Base-by-base conservation (phyloP, 1,140 invertebrate genomes). In the Neodiprion pinetum region DNA sequence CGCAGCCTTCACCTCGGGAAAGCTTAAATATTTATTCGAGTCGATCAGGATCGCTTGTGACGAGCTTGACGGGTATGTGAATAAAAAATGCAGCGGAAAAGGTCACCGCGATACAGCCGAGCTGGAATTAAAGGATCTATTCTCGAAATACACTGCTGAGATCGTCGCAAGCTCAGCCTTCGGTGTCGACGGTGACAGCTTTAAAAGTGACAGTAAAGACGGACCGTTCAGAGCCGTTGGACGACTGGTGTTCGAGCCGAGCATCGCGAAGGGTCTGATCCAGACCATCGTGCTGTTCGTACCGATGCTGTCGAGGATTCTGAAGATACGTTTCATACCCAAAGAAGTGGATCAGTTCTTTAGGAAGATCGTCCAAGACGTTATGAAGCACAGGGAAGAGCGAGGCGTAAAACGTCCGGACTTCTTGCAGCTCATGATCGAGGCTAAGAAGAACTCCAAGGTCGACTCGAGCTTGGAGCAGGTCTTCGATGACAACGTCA, bases 81-180 rank as follows among this genome's bases (percentile, higher is more conserved):
- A 78, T 0, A 61, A 70, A 4, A 77, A 74, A 48, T n/a, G 79
- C 5, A 48, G 72, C 1, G 23, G 69, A 12, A 67, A 73, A 1
- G 17, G 68, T 17, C 61, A 21, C 2, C 0, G 14, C 68, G 21
- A 23, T 73, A 72, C 17, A 79, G 71, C 70, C 70, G 81, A 85
- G n/a, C 9, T 84, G 0, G 82, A 88, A 17, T 61, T 80, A 17
- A 83, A 82, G 68, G 74, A 78, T 1, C 70, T 84, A 7, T 82
- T 81, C 17, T 72, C 77, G 0, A 78, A 76, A 50, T 82, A 80
- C 40, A 84, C 85, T 0, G 76, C 78, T 70, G 80, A 83, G n/a
- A 76, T 81, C 0, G 82, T 81, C n/a, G 80, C 80, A 1, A 76
- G 66, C 7, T 53, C 77, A 9, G 76, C 78, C 10, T 78, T 83